Base-by-base conservation (phyloP, 2,797 vertebrate genomes). In the Ctenochaetus hawaiiensis region DNA sequence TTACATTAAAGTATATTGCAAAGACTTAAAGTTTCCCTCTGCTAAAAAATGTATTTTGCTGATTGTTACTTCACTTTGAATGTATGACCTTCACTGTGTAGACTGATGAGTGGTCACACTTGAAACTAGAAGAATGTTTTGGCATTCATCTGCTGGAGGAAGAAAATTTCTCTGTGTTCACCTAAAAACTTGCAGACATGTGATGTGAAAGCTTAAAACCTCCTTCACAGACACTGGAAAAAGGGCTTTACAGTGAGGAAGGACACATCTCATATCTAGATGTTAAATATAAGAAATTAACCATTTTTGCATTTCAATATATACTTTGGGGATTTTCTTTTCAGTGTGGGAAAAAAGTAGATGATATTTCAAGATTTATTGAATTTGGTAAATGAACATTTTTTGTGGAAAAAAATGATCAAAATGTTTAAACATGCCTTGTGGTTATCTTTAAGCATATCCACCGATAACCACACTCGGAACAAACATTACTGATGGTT, bases 31-130 rank as follows among this genome's bases (percentile, higher is more conserved):
- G 48, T 54, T 3, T 2, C 20, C 23, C 3, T 39, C 1, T 4
- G 13, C 20, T 48, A 16, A 52, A 20, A 57, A 30, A 49, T n/a
- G 41, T 49, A 3, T 64, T 64, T 44, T 6, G 2, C 23, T 16
- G 20, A 1, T 22, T 77, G 60, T 44, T 52, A 49, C n/a, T 26
- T 70, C 23, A 52, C 56, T 23, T 26, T 18, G 18, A 18, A 4
- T 62, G 72, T 59, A 63, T 59, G 45, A 63, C 59, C 56, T 52
- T 77, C 54, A 52, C 54, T 66, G 26, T 44, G 51, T 66, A 53
- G 30, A 51, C n/a, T 37, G 14, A 57, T 39, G 48, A 16, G 12
- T 37, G 22, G 9, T 8, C 11, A 54, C 26, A 56, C 60, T 58
- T 70, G 47, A 64, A 12, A 13, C 12, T 6, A 30, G 22, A 63